A percentile compares a stretch with the other conserved stretches of the same genome.
These are phyloP conservation scores for Noctua pronuba DNA, from an alignment of 2,888 invertebrate genomes.

Conservation along the genomic window DNA sequence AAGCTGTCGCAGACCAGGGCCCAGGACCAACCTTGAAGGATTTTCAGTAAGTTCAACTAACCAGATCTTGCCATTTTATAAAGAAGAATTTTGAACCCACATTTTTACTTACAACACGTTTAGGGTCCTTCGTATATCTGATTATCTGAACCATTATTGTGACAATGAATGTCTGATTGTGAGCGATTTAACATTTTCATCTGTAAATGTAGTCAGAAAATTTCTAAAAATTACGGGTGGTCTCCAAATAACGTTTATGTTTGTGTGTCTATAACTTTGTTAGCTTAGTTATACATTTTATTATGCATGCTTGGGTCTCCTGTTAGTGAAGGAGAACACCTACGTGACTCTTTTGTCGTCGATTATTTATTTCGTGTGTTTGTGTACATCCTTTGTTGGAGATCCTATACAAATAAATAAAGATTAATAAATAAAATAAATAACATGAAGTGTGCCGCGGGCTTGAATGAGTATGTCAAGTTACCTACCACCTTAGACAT, in stretches of 20 bases:
- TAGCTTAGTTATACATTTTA: too few species aligned
- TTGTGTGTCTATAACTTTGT: too few species aligned
- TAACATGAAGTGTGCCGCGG: background rate
- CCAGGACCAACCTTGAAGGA: slow-evolving; percentile 80
- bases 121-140: background rate
- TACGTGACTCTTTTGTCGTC: too few species aligned
- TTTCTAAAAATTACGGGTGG: background rate
- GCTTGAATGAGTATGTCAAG: background rate
- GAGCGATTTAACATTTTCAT: too few species aligned
- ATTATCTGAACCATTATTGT: background rate
- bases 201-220: too few species aligned
- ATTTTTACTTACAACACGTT: background rate
- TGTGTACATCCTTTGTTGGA: too few species aligned
- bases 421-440: too few species aligned
- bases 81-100: background rate
- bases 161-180: too few species aligned
- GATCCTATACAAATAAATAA: too few species aligned
- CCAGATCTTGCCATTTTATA: background rate
- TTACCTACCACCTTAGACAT: background rate
- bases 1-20: slow-evolving; percentile 60
- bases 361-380: too few species aligned
- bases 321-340: too few species aligned
- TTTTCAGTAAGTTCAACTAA: slow-evolving; percentile 72
- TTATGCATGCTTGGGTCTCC: too few species aligned
- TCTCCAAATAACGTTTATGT: background rate